A percentile compares a stretch with the other conserved stretches of the same genome.
phyloP scores from a whole-genome alignment of 1,140 invertebrate species.

The Antheraea pernyi region DNA sequence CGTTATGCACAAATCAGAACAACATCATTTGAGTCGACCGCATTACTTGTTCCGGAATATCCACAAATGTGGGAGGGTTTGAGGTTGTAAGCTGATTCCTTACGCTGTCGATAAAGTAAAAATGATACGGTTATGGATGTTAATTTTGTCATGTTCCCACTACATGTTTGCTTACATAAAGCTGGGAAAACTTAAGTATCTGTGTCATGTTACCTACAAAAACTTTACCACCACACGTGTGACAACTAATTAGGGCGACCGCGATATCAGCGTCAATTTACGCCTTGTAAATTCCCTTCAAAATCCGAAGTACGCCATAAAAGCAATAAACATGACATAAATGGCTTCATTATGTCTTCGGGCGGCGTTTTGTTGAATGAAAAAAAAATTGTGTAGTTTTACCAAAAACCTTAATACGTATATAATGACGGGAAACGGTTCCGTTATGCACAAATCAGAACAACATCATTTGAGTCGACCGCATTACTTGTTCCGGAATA shows the following conservation, averaged over 20 bases:
- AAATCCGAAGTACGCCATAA: constrained; percentile 69
- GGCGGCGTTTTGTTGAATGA: constrained; percentile 54
- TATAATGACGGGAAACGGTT: constrained; percentile 70
- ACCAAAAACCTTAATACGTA: constrained; percentile 59
- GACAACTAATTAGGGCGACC: constrained; percentile 50
- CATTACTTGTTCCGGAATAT: constrained; percentile 37
- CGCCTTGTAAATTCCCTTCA: constrained; percentile 69
- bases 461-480: constrained; percentile 48
- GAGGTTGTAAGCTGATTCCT: constrained; percentile 6
- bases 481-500: constrained; percentile 38
- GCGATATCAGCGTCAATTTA: constrained; percentile 66
- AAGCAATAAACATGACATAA: constrained; percentile 76
- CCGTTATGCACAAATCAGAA: constrained; percentile 46
- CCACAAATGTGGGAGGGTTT: constrained; percentile 14
- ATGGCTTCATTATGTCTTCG: constrained; percentile 71
- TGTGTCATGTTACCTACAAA: constrained; percentile 7
- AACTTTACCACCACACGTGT: constrained; percentile 38
- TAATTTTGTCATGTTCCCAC: too few relatives aligned
- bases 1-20: constrained; percentile 42
- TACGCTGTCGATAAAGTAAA: neutral
- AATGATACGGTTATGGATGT: neutral
- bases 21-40: constrained; percentile 49
- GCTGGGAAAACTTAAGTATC: neutral
- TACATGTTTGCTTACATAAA: neutral
- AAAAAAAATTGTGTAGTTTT: constrained; percentile 66